Evolutionary conservation across 2,888 invertebrate species (phyloP), one percentile per base, ranked within the genome.

Genomic region (Phorcus lineatus): DNA sequence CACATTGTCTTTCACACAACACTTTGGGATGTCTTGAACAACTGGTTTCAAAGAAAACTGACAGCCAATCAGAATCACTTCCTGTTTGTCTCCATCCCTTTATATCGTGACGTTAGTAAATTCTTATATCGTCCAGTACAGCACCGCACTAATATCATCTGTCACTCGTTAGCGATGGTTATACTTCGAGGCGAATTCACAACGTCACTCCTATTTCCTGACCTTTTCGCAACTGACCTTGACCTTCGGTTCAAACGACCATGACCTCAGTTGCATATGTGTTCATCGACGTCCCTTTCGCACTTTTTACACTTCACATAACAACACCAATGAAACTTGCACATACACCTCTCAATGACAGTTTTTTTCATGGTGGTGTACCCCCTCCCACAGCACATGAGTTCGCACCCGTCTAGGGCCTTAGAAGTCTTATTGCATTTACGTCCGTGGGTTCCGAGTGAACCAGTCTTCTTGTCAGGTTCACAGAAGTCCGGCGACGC

Each of bases 251-350:
- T 19, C 9, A 16, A 52, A 13, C 31, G 52, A 19, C 54, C 52
- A 53, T 78, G 16, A 54, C 16, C 40, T 86, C 85, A 87, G 53
- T 85, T 78, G 81, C 97, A 98, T 83, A 97, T 96, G 92, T 97
- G 96, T 82, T 96, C 95, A 90, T 97, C 97, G 81, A 96, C 95
- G 82, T 92, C 91, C 95, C 95, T 95, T 86, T 95, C 95, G 94
- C 98, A 98, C 81, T 96, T 96, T 94, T 97, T 96, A 94, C 98
- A 98, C 91, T 96, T 95, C 83, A 98, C 98, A 91, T 96, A 95
- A 94, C 98, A 98, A 94, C 98, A 99, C 98, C 98, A 98, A 93
- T 97, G 96, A 94, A 98, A 98, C 93, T 96, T 96, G 94, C 98
- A 98, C 90, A 96, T 95, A 93, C 98, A 98, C 87, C 97, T 95